Evolutionary conservation across 2,797 vertebrate genomes (phyloP).

Genomic region (Lemur catta): DNA sequence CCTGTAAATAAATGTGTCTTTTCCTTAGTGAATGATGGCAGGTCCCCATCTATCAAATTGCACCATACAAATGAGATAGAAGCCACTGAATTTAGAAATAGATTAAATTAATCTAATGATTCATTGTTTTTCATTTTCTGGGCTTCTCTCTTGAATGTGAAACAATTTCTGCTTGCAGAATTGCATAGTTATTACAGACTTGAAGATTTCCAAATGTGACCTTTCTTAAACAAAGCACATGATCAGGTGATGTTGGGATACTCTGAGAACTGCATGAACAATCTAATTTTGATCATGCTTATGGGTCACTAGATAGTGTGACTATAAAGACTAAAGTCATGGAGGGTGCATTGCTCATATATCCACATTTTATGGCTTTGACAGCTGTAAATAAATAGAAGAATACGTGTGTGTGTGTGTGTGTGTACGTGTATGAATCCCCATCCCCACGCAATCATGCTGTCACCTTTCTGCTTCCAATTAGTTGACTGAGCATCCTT

Average conservation of each 20-base stretch:
- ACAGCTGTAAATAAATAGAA: neutral
- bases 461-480: conserved; percentile 17
- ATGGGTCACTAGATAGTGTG: neutral
- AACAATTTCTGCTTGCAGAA: conserved; percentile 4
- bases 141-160: neutral
- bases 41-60: conserved; percentile 71
- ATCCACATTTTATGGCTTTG: neutral
- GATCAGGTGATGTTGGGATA: neutral
- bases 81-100: conserved; percentile 41
- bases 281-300: conserved; percentile 8
- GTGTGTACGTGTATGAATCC: neutral
- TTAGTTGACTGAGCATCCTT: neutral
- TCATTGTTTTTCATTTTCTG: conserved; percentile 56
- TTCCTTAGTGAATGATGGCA: conserved; percentile 77
- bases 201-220: neutral
- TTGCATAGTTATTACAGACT: neutral
- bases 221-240: neutral
- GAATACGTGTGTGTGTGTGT: neutral
- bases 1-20: conserved; percentile 83
- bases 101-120: conserved; percentile 67
- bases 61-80: conserved; percentile 58
- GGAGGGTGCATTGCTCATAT: neutral
- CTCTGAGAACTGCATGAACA: neutral
- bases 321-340: neutral
- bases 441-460: neutral